Percentiles rank a stretch among this genome's conserved stretches.
phyloP scores from a whole-genome alignment of 2,113 vertebrate genomes.

The Rousettus leschenaultii region DNA sequence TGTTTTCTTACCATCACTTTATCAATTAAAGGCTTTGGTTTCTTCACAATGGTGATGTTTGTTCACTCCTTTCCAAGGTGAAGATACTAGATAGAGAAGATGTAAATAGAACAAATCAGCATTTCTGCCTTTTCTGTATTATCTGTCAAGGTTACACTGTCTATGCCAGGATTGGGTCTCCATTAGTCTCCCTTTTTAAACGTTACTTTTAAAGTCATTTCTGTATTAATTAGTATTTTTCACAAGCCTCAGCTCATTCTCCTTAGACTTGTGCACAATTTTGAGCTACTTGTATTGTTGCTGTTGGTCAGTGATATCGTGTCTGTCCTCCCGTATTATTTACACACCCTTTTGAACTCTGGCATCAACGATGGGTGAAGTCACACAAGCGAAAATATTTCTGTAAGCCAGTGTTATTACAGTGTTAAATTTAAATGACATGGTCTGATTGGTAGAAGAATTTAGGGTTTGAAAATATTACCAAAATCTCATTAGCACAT shows the following conservation, averaged over 20 bases:
- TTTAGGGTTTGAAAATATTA: constrained; percentile 43
- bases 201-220: background rate
- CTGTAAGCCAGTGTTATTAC: constrained; percentile 47
- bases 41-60: background rate
- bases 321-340: background rate
- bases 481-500: constrained; percentile 29
- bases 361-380: constrained; percentile 26
- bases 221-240: background rate
- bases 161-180: background rate
- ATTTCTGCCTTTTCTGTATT: background rate
- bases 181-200: background rate
- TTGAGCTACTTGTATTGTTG: background rate
- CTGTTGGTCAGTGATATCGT: background rate
- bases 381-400: constrained; percentile 52
- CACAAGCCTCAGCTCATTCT: background rate
- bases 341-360: constrained; percentile 59
- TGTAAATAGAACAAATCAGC: background rate
- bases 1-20: background rate
- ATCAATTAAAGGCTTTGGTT: background rate
- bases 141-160: background rate
- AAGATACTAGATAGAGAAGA: background rate
- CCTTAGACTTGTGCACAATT: background rate
- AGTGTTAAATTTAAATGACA: constrained; percentile 63
- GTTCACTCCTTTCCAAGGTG: background rate
- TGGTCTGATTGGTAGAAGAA: constrained; percentile 17